These are phyloP conservation scores for Lobophora halterata DNA, from an alignment of 2,888 invertebrate genomes.

Conservation along the genomic window DNA sequence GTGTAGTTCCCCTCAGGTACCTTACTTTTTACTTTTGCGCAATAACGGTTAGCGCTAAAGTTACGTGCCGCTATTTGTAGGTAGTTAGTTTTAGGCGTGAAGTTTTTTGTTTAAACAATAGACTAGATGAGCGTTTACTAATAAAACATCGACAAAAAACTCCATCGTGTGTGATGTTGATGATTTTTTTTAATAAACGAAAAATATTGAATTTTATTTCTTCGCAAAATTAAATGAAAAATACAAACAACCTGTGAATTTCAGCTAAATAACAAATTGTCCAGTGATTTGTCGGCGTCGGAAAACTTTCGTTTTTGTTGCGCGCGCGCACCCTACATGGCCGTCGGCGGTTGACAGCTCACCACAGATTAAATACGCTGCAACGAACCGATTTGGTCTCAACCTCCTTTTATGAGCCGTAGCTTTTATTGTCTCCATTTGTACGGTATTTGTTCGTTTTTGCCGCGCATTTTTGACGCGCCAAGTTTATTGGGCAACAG, in stretches of 20 bases:
- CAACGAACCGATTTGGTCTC: conserved; percentile 49
- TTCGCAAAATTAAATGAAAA: conserved; percentile 1
- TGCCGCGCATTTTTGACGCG: conserved; percentile 33
- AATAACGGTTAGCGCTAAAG: no score
- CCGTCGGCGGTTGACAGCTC: conserved; percentile 51
- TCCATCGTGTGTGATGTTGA: no score
- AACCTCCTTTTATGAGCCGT: conserved; percentile 51
- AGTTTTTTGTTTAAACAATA: no score
- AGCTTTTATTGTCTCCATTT: conserved; percentile 61
- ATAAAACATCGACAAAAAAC: no score
- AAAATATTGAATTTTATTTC: background rate
- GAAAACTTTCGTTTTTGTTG: conserved; percentile 61
- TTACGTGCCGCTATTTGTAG: no score
- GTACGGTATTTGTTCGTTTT: conserved; percentile 44
- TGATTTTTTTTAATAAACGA: no score
- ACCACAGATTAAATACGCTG: conserved; percentile 30
- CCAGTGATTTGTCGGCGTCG: conserved; percentile 72
- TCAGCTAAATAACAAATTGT: conserved; percentile 64
- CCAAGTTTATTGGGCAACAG: conserved; percentile 25
- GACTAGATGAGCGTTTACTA: no score
- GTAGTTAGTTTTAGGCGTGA: no score
- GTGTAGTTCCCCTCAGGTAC: no score
- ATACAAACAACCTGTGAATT: conserved; percentile 39
- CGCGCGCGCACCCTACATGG: conserved; percentile 65
- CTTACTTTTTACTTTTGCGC: no score